phyloP scores from a whole-genome alignment of 2,113 vertebrate species.

The Sakesphorus luctuosus region DNA sequence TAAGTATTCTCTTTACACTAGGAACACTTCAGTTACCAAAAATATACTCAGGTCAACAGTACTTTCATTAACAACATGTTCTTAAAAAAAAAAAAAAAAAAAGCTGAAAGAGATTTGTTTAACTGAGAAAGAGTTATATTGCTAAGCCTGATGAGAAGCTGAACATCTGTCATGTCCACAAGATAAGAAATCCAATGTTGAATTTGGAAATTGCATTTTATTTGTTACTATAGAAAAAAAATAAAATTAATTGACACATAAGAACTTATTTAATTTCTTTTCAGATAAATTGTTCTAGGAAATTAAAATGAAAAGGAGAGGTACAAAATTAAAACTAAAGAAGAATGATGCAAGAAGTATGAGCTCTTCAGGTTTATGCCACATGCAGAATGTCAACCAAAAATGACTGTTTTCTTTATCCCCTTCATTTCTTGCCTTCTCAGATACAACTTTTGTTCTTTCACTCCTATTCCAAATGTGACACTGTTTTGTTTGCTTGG shows the following conservation, averaged over 20 bases:
- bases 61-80: neutral
- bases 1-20: neutral
- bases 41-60: neutral
- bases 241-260: neutral
- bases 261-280: neutral
- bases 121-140: neutral
- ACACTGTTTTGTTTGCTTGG: neutral
- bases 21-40: neutral
- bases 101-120: neutral
- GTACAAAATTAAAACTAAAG: neutral
- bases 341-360: neutral
- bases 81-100: neutral
- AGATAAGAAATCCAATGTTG: neutral
- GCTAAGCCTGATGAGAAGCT: neutral
- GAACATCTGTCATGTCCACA: neutral
- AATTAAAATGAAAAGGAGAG: neutral
- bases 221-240: neutral
- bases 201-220: neutral
- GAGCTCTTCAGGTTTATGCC: neutral
- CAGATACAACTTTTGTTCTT: neutral
- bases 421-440: neutral
- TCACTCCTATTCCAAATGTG: neutral
- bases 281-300: neutral
- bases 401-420: neutral
- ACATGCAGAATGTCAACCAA: neutral